Base-by-base conservation (phyloP, 2,888 invertebrate genomes). In the Calliphora vomitoria region DNA sequence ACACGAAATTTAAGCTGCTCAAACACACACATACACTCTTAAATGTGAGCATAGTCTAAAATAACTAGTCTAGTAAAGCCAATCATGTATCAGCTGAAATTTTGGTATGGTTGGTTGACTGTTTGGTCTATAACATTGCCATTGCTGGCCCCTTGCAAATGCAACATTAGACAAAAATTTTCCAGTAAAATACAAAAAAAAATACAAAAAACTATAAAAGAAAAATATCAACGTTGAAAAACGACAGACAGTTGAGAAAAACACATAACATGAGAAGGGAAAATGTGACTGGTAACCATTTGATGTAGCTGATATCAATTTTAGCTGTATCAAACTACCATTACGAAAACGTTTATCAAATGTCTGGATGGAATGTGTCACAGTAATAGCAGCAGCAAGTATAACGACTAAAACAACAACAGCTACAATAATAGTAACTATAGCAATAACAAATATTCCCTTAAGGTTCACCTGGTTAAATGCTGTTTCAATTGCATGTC, bases 281-380 rank as follows among this genome's bases (percentile, higher is more conserved):
- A 25, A 15, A 47, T 82, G 79, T 64, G 79, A 66, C 74, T 58
- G 71, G 82, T 71, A 75, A 75, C 68, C 81, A 78, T 81, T 78
- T 76, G 87, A 78, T 72, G 85, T 25, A 35, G 71, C 74, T 66
- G 71, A 74, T 87, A 87, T 75, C 87, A 87, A 85, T 87, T 87
- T 85, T 74, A 82, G 85, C 84, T 85, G 53, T 85, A 82, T 72
- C 87, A 79, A 81, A 71, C 78, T 44, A 20, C 64, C 86, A 87
- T 79, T 83, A 82, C 74, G 68, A 69, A 69, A 85, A 87, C 87
- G 87, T 87, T 87, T 87, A 85, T 85, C 87, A 85, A 87, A 85
- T 82, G 87, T 87, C 85, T 85, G 78, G 64, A 85, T 85, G 64
- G 69, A 71, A 71, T 82, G 69, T 85, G 82, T 80, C 85, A 87